These are phyloP conservation scores for Entelurus aequoreus DNA, from an alignment of 2,113 vertebrate genomes.

Conservation along the genomic window DNA sequence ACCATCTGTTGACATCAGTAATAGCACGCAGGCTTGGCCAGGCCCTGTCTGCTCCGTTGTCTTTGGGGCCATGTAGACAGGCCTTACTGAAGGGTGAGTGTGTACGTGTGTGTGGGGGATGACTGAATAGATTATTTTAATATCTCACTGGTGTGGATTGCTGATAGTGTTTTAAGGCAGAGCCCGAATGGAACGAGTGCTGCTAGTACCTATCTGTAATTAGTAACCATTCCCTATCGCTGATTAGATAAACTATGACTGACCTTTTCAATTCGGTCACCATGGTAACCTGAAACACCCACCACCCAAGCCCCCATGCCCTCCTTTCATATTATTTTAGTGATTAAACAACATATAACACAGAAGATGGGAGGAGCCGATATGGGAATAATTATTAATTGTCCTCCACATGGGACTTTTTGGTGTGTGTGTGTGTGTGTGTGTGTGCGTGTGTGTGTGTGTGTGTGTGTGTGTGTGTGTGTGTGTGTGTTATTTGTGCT, in stretches of 20 bases:
- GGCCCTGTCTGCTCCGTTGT: conserved; percentile 15
- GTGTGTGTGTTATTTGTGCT: neutral
- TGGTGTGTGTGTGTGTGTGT: conserved; percentile 20
- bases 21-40: conserved; percentile 23
- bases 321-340: conserved; percentile 73
- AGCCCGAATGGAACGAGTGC: conserved; percentile 68
- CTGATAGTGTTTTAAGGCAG: conserved; percentile 75
- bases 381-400: conserved; percentile 73
- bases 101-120: conserved; percentile 28
- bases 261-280: conserved; percentile 74
- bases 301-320: conserved; percentile 44
- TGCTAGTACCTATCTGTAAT: conserved; percentile 79
- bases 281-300: conserved; percentile 68
- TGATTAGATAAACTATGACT: conserved; percentile 81
- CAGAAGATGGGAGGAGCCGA: conserved; percentile 63
- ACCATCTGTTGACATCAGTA: conserved; percentile 17
- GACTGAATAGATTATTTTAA: conserved; percentile 72
- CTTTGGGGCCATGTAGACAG: conserved; percentile 11
- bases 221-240: conserved; percentile 82
- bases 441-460: conserved; percentile 24
- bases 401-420: conserved; percentile 50
- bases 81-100: conserved; percentile 20
- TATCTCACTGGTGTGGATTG: conserved; percentile 74
- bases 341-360: conserved; percentile 79
- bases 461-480: conserved; percentile 14